These are phyloP conservation scores for Parochlus steinenii DNA, from an alignment of 2,888 invertebrate genomes.

Conservation along the genomic window DNA sequence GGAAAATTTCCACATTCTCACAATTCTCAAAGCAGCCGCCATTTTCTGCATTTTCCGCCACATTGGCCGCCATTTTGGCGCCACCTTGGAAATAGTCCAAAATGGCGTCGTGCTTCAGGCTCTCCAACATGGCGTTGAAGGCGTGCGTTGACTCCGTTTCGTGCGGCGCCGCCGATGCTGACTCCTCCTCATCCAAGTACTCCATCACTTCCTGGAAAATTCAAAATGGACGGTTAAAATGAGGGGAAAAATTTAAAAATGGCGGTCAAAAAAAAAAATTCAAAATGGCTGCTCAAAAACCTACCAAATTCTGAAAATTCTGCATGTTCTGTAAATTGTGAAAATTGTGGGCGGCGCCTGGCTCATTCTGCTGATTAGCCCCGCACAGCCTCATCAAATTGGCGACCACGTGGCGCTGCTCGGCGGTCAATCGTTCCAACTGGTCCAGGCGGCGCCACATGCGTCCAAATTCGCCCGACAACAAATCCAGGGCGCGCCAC, in stretches of 20 bases:
- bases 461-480: conserved; percentile 82
- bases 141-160: conserved; percentile 16
- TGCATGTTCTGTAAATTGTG: no score
- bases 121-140: conserved; percentile 20
- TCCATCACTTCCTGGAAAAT: conserved; percentile 1
- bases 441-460: conserved; percentile 89
- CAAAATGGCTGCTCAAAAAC: no score
- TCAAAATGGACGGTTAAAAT: no score
- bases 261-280: no score
- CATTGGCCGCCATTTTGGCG: not conserved
- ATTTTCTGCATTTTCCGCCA: not conserved
- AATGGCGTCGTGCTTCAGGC: conserved; percentile 20
- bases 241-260: no score
- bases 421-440: conserved; percentile 67
- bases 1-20: not conserved
- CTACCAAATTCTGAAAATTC: no score
- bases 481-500: conserved; percentile 77
- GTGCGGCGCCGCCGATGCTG: conserved; percentile 2
- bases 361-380: conserved; percentile 36
- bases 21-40: not conserved
- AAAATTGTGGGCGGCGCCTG: conserved; percentile 27
- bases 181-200: not conserved
- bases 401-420: conserved; percentile 80
- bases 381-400: conserved; percentile 67
- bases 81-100: conserved; percentile 8